phyloP scores from a whole-genome alignment of 2,888 invertebrate species.

The Omphaloscelis lunosa region DNA sequence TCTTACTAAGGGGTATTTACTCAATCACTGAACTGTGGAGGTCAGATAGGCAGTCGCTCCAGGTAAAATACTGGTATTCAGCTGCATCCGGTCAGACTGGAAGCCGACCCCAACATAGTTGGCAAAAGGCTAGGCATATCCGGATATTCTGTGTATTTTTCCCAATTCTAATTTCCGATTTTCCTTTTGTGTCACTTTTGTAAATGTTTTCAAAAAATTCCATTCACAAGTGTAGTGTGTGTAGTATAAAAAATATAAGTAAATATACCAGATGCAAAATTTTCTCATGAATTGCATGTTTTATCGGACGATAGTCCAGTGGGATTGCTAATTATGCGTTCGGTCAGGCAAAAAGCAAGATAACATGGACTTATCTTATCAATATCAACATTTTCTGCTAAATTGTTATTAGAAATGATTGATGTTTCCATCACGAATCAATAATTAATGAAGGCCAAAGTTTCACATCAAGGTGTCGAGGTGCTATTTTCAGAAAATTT shows the following conservation, averaged over 20 bases:
- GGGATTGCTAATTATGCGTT: slow-evolving; percentile 46
- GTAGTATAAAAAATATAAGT: not conserved
- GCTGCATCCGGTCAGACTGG: no score
- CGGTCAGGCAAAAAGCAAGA: slow-evolving; percentile 40
- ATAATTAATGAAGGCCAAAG: slow-evolving; percentile 7
- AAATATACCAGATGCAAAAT: slow-evolving; percentile 12
- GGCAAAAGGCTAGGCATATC: no score
- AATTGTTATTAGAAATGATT: slow-evolving; percentile 35
- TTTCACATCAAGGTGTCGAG: not conserved
- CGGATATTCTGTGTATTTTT: not conserved
- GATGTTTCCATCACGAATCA: slow-evolving; percentile 34
- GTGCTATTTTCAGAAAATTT: not conserved
- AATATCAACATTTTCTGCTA: slow-evolving; percentile 36
- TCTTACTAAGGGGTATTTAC: no score
- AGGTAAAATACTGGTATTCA: no score
- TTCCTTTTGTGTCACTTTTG: not conserved
- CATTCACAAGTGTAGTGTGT: not conserved
- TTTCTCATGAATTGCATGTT: slow-evolving; percentile 17
- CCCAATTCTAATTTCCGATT: not conserved
- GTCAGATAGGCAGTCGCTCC: no score
- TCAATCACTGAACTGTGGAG: no score
- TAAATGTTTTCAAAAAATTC: not conserved
- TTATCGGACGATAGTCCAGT: slow-evolving; percentile 43
- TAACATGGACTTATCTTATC: slow-evolving; percentile 48
- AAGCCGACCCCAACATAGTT: no score